Evolutionary conservation across 1,140 invertebrate species (phyloP), one percentile per base, ranked within the genome.

Genomic region (Gonioctena quinquepunctata): DNA sequence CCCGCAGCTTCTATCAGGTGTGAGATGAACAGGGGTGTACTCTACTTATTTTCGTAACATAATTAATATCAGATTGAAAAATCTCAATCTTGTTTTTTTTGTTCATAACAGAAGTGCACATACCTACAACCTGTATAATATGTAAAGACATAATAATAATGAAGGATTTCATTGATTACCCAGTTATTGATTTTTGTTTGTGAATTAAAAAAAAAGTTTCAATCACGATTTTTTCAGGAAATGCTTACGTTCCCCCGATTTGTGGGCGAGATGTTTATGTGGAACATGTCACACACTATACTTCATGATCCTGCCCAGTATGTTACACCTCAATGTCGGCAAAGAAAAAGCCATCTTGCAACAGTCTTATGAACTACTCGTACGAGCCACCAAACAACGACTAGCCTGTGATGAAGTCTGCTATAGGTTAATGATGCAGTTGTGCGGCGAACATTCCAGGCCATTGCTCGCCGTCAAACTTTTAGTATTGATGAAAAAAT

Each of bases 381-480:
- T 93, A 33, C 90, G 91, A 76, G 94, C 97, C 82, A 94, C 95
- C 70, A 91, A 93, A 70, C 85, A 90, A 22, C 87, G 90, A 76
- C 88, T 97, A 54, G 92, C 93, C 18, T 93, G 94, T 79, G 97
- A 99, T 87, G 97, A 99, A 88, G 93, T 99, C 64, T 99, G 96
- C 84, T 99, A 99, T 83, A 88, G 98, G 74, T 94, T 98, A 25
- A 94, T 99, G 90, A 98, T 99, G 94, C 96, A 99, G 84, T 88
- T 99, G 2, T 99, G 98, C 85, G 97, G 97, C 6, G 91, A 96
- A 69, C 95, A 98, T 81, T 93, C 94, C 68, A 89, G 97, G 78
- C 98, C 98, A 2, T 91, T 96, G 49, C 85, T 99, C 72, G 98
- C 98, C 3, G 96, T 99, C 0, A 96, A 96, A 82, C 88, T 99